Percentiles rank a stretch among this genome's conserved stretches.
Evolutionary conservation across 2,113 vertebrate species (phyloP).

Genomic region (Hyaena hyaena): DNA sequence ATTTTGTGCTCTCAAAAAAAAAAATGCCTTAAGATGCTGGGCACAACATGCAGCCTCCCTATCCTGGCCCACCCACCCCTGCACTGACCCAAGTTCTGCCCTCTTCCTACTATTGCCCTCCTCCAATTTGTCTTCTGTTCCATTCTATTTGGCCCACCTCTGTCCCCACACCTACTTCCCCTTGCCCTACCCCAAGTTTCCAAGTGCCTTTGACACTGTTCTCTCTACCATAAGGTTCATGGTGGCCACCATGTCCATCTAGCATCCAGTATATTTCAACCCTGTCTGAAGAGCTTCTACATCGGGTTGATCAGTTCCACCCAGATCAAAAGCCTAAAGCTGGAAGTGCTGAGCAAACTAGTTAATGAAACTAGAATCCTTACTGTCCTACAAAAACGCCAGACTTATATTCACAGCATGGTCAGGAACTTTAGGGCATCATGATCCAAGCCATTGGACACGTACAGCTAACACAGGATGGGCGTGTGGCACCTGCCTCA

Average conservation of each 20-base stretch:
- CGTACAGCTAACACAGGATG: constrained; percentile 94
- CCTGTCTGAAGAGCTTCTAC: constrained; percentile 96
- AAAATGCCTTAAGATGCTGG: not conserved
- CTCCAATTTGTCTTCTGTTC: not conserved
- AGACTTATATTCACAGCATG: constrained; percentile 97
- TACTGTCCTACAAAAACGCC: constrained; percentile 95
- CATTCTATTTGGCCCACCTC: no score
- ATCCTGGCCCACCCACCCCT: not conserved
- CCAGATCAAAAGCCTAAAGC: constrained; percentile 96
- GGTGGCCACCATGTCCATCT: constrained; percentile 95
- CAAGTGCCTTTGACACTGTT: not conserved
- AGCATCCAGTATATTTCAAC: constrained; percentile 95
- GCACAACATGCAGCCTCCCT: no score
- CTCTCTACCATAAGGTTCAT: constrained; percentile 90
- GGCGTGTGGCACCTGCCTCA: constrained; percentile 95
- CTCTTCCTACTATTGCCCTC: not conserved
- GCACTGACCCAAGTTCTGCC: not conserved
- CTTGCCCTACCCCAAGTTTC: not conserved
- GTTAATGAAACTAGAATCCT: constrained; percentile 96
- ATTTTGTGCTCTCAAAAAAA: constrained; percentile 90
- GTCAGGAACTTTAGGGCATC: constrained; percentile 96
- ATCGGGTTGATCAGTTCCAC: constrained; percentile 95
- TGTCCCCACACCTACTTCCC: fast-evolving
- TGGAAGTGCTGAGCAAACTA: constrained; percentile 96
- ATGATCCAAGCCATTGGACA: constrained; percentile 96